Base-by-base conservation (phyloP, 2,888 invertebrate genomes). In the Petrolisthes manimaculis region DNA sequence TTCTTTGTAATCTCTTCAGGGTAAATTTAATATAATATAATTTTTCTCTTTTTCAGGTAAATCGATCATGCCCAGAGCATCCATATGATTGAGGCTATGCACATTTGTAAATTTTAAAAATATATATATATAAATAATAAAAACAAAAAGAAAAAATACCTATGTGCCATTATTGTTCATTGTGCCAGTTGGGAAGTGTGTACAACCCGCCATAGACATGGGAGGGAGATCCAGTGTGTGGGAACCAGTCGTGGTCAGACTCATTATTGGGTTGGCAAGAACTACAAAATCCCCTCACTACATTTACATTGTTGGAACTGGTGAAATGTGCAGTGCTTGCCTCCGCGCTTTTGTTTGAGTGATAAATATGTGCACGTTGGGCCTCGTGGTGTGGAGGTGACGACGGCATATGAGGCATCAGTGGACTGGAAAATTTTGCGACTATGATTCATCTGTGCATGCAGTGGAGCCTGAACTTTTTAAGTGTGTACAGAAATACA, bases 11-110 rank as follows among this genome's bases (percentile, higher is more conserved):
- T 75, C 24, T 9, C 14, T 75, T 24, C 75, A n/a, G 18, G 21
- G 18, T 18, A 75, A 37, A 37, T 37, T 37, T 37, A 37, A 37
- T 37, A 37, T 2, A 37, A 37, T 37, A n/a, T 71, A 69, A 67
- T n/a, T 24, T 80, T 37, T 55, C 78, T 67, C 80, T 8, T 84
- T 69, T 54, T 8, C 90, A 90, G 94, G 97, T 98, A 93, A 99
- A 99, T 95, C 96, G 99, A 94, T 97, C 97, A 93, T 99, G 99
- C 95, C 99, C 99, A 86, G 99, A 99, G 94, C 99, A 99, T 94
- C 99, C 99, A 92, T 97, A 97, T 92, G 98, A 98, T 95, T 98
- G 92, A 92, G 83, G 75, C 86, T 84, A 80, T 84, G 88, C 87
- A 88, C 84, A 84, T 84, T 84, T 88, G 67, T 84, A 84, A 81